These are phyloP conservation scores for Potorous gilbertii DNA, from an alignment of 2,797 vertebrate species.

Conservation along the genomic window DNA sequence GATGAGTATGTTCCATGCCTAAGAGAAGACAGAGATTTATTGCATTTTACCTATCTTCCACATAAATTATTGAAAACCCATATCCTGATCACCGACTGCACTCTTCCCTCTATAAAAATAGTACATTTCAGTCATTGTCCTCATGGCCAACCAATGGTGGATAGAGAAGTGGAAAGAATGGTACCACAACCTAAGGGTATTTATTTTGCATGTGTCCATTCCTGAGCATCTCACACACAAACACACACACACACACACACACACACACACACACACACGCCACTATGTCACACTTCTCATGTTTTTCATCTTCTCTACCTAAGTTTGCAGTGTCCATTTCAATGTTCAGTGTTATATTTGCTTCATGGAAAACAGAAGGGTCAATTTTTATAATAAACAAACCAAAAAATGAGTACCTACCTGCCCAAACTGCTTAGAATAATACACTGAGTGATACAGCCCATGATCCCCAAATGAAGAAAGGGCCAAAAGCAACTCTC, in stretches of 20 bases:
- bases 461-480: constrained; percentile 63
- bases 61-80: constrained; percentile 34
- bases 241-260: background rate
- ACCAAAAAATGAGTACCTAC: constrained; percentile 49
- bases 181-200: constrained; percentile 9
- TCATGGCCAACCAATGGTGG: background rate
- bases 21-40: background rate
- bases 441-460: constrained; percentile 56
- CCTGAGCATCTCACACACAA: constrained; percentile 1
- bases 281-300: constrained; percentile 20
- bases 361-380: constrained; percentile 16
- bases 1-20: background rate
- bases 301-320: constrained; percentile 36
- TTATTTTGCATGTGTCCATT: constrained; percentile 34
- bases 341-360: constrained; percentile 17
- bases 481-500: constrained; percentile 58
- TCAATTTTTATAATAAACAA: constrained; percentile 42
- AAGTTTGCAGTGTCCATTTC: constrained; percentile 42
- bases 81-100: background rate
- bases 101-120: constrained; percentile 5
- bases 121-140: background rate
- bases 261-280: no score
- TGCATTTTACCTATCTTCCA: background rate
- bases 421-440: constrained; percentile 57
- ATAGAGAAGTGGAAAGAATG: constrained; percentile 16